Evolutionary conservation across 2,888 invertebrate species (phyloP).

Genomic region (Merodon equestris): DNA sequence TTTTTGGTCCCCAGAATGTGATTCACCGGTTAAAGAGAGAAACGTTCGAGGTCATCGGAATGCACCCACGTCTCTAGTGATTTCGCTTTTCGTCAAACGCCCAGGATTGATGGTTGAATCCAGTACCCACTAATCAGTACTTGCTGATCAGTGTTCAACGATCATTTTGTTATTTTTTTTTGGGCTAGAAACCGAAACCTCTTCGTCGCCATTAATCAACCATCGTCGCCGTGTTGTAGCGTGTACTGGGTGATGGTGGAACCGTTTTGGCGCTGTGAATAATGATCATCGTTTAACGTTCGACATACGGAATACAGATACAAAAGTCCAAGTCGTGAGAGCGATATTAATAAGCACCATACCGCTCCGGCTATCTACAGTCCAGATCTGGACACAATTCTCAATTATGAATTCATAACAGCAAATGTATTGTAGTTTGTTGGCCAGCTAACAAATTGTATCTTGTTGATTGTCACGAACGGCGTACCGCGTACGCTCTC

Average conservation of each 20-base stretch:
- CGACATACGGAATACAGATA: constrained; percentile 51
- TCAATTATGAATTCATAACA: constrained; percentile 56
- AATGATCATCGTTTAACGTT: constrained; percentile 33
- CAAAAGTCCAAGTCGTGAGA: constrained; percentile 50
- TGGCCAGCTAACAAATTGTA: constrained; percentile 21
- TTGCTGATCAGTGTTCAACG: constrained; percentile 35
- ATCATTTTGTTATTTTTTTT: constrained; percentile 1
- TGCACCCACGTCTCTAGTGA: constrained; percentile 51
- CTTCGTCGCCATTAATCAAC: constrained; percentile 32
- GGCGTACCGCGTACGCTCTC: neutral
- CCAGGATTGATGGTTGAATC: constrained; percentile 41
- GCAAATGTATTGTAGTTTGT: neutral
- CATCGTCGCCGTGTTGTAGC: constrained; percentile 11
- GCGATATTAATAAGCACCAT: constrained; percentile 20
- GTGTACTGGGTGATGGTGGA: constrained; percentile 29
- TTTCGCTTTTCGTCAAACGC: constrained; percentile 46
- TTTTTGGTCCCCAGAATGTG: constrained; percentile 26
- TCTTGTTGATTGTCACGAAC: constrained; percentile 31
- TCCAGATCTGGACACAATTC: constrained; percentile 46
- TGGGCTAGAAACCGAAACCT: neutral
- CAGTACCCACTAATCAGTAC: constrained; percentile 12
- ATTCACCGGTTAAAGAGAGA: constrained; percentile 39
- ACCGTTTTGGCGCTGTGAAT: constrained; percentile 41
- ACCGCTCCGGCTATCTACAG: constrained; percentile 24
- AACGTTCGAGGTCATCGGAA: constrained; percentile 54